These are phyloP conservation scores for Echinarachnius parma DNA, from an alignment of 53 echinoderm and acorn worm species.

Conservation along the genomic window DNA sequence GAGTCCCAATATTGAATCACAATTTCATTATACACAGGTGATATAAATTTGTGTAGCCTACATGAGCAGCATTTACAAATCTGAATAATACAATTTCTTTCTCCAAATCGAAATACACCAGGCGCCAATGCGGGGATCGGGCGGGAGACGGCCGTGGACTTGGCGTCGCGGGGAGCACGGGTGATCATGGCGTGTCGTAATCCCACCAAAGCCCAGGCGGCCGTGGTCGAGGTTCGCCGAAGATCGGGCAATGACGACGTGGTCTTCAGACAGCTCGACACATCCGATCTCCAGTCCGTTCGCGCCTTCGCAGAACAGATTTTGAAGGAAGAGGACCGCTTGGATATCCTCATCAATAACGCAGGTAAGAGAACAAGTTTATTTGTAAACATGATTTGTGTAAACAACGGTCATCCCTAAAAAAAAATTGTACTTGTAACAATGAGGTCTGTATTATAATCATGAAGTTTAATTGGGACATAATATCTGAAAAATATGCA, in stretches of 20 bases:
- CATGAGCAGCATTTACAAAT: too few relatives aligned
- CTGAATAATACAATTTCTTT: too few relatives aligned
- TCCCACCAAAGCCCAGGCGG: slow-evolving; percentile 57
- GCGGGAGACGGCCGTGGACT: slow-evolving; percentile 53
- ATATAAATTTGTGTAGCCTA: too few relatives aligned
- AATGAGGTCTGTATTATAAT: too few relatives aligned
- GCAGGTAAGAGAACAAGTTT: slow-evolving; percentile 61
- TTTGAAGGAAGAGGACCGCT: slow-evolving; percentile 41
- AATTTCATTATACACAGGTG: too few relatives aligned
- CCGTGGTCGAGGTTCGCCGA: slow-evolving; percentile 46
- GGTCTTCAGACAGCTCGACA: slow-evolving; percentile 55
- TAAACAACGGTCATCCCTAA: too few relatives aligned
- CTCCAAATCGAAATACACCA: too few relatives aligned
- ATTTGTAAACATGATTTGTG: too few relatives aligned
- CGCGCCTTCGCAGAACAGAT: slow-evolving; percentile 58
- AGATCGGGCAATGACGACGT: slow-evolving; percentile 58
- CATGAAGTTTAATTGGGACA: too few relatives aligned
- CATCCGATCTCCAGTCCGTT: slow-evolving; percentile 57
- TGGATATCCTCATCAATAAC: slow-evolving; percentile 86
- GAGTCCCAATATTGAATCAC: too few relatives aligned
- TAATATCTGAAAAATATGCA: too few relatives aligned
- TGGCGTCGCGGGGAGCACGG: slow-evolving; percentile 74
- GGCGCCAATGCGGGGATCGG: slow-evolving; percentile 73
- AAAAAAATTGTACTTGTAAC: too few relatives aligned
- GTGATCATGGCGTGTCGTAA: slow-evolving; percentile 76